Evolutionary conservation across 2,888 invertebrate species (phyloP), one percentile per base, ranked within the genome.

Genomic region (Lasioglossum pauxillum): DNA sequence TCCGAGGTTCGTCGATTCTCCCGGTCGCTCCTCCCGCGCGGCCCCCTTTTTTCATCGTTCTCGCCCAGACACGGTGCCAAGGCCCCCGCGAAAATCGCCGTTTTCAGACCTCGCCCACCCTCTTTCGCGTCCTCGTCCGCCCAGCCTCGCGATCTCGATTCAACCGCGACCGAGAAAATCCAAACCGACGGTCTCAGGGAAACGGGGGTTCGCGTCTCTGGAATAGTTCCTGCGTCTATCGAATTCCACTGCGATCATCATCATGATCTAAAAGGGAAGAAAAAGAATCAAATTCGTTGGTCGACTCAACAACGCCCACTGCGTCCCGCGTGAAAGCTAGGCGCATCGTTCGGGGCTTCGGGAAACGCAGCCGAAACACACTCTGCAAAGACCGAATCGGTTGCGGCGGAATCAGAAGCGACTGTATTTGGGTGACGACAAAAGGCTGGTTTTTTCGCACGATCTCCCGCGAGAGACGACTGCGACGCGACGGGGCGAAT

Each of bases 401-500:
- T 35, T 14, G 35, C 67, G 67, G 67, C 23, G 19, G 67, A 69
- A 69, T 35, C 35, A 23, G 67, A 69, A 38, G 35, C 19, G 8
- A 23, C 67, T 69, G 35, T 69, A 69, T 38, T 69, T 69, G 35
- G 67, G 67, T 23, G 23, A 38, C 64, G 64, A 64, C 76, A n/a
- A 64, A 64, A 46, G 80, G 72, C 60, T 72, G 67, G 75, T 60
- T 75, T 83, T 83, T 78, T 85, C 77, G 84, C 82, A 77, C 72
- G 74, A 88, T 88, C 78, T 87, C 88, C 84, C 88, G 82, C 88
- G 85, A 85, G 88, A 88, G 90, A 88, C 86, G 83, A 31, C 64
- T 14, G 64, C 64, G 19, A 31, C 64, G 31, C 64, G 64, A 88
- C 90, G 91, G 85, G 75, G 69, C 75, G 35, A 74, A 74, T 35